Percentiles rank a stretch among this genome's conserved stretches.
Evolutionary conservation across 2,888 invertebrate genomes (phyloP).

Genomic region (Leucophenga maculata): DNA sequence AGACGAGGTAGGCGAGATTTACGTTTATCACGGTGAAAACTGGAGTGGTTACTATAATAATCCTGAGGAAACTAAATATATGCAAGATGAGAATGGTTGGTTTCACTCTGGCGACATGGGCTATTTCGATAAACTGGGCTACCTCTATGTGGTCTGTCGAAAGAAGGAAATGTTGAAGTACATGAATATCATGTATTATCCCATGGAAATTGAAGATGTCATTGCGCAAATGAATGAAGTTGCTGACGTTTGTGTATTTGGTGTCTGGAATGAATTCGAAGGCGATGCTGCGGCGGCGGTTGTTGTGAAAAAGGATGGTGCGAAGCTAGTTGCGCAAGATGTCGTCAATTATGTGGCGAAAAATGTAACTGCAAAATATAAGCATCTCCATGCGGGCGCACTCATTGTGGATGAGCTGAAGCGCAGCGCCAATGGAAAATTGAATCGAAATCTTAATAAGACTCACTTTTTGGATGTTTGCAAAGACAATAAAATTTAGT

Average conservation of each 20-base stretch:
- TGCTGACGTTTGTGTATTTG: slow-evolving; percentile 57
- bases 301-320: slow-evolving; percentile 40
- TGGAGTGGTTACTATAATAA: slow-evolving; percentile 62
- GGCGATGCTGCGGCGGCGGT: slow-evolving; percentile 58
- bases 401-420: slow-evolving; percentile 48
- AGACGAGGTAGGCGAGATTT: slow-evolving; percentile 57
- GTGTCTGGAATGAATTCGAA: slow-evolving; percentile 45
- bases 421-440: slow-evolving; percentile 49
- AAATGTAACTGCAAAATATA: slow-evolving; percentile 36
- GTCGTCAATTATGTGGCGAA: slow-evolving; percentile 41
- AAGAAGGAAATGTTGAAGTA: slow-evolving; percentile 62
- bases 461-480: slow-evolving; percentile 29
- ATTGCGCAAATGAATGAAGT: slow-evolving; percentile 53
- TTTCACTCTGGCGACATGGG: slow-evolving; percentile 65
- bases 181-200: slow-evolving; percentile 52
- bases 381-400: slow-evolving; percentile 48
- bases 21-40: slow-evolving; percentile 35
- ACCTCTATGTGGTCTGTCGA: slow-evolving; percentile 53
- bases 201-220: slow-evolving; percentile 57
- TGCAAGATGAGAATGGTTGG: slow-evolving; percentile 54
- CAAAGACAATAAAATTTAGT: slow-evolving; percentile 3
- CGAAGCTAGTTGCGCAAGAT: slow-evolving; percentile 34
- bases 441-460: slow-evolving; percentile 43
- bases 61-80: slow-evolving; percentile 41
- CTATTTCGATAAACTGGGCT: slow-evolving; percentile 58